phyloP scores from a whole-genome alignment of 2,797 vertebrate genomes.

The Streptopelia turtur region DNA sequence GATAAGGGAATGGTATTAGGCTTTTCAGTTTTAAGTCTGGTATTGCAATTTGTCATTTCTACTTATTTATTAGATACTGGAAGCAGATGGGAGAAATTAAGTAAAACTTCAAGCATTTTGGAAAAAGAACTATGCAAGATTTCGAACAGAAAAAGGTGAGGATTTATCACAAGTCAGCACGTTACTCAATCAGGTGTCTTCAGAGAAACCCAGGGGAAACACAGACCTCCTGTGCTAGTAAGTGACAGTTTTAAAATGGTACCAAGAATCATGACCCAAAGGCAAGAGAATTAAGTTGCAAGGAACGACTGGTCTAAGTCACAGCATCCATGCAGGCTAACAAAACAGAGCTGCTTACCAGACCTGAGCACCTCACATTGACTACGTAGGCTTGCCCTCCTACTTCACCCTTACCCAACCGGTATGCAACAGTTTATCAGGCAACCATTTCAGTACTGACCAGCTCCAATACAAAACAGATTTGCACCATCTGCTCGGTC shows the following conservation, averaged over 20 bases:
- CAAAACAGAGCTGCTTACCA: not conserved
- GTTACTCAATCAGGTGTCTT: not conserved
- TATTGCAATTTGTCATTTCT: constrained; percentile 29
- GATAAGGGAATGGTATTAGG: constrained; percentile 12
- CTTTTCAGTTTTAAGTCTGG: constrained; percentile 43
- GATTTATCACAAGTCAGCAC: not conserved
- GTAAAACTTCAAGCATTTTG: not conserved
- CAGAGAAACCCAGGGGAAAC: not conserved
- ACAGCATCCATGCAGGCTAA: not conserved
- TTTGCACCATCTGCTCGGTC: not conserved
- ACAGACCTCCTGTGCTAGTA: not conserved
- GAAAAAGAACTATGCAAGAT: not conserved
- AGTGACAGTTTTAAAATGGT: not conserved
- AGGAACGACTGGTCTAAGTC: not conserved
- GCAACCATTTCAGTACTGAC: not conserved
- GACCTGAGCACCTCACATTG: not conserved
- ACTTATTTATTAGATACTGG: constrained; percentile 3
- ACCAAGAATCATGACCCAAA: not conserved
- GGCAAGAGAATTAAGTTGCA: not conserved
- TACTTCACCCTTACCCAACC: not conserved
- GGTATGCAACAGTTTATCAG: not conserved
- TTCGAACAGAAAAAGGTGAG: not conserved
- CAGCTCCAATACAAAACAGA: not conserved
- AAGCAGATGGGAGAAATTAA: constrained; percentile 23
- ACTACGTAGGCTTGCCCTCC: not conserved